Percentiles rank a stretch among this genome's conserved stretches.
Evolutionary conservation across 2,797 vertebrate species (phyloP).

Genomic region (Anableps anableps): DNA sequence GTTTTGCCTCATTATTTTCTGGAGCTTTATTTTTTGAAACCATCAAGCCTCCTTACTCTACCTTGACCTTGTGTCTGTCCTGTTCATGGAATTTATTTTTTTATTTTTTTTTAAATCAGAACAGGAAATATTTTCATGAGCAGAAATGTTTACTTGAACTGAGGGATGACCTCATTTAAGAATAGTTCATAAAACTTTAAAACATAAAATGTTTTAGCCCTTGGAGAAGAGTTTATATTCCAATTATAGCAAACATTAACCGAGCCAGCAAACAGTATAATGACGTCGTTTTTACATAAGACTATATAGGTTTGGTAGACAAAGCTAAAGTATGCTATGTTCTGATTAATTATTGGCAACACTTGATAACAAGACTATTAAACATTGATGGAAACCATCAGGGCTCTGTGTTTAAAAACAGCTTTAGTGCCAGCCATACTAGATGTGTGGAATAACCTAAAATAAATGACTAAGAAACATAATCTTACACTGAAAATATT

Average conservation of each 20-base stretch:
- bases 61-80: neutral
- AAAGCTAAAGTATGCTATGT: neutral
- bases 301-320: neutral
- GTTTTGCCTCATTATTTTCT: neutral
- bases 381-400: slow-evolving; percentile 29
- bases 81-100: neutral
- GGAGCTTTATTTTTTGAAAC: neutral
- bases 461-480: neutral
- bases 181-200: neutral
- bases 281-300: neutral
- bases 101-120: neutral
- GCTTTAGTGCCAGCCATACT: neutral
- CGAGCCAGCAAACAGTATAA: neutral
- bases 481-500: neutral
- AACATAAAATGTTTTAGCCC: neutral
- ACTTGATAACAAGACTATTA: slow-evolving; percentile 25
- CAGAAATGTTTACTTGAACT: neutral
- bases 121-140: neutral
- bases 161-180: neutral
- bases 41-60: neutral
- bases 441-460: neutral
- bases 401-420: slow-evolving; percentile 22
- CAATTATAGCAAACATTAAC: neutral
- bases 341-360: slow-evolving; percentile 40
- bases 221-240: neutral